Conservation (phyloP, 2,797 vertebrate genomes). For the Sebastes nivosus region DNA sequence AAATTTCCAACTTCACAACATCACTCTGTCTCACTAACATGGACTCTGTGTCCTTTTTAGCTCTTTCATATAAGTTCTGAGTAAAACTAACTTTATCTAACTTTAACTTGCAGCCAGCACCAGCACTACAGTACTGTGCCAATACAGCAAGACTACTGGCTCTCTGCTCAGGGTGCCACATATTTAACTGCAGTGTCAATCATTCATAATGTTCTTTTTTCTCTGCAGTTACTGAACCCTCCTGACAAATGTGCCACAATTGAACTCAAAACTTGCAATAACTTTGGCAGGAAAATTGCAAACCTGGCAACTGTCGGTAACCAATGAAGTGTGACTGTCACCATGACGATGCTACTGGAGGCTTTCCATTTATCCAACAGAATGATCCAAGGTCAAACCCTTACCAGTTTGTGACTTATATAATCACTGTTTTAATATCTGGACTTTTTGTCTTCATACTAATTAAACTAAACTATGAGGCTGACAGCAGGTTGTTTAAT, state of each 20-base stretch:
- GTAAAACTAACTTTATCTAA: neutral
- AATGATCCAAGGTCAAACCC: neutral
- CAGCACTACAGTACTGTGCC: neutral
- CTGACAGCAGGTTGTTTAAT: too few relatives aligned
- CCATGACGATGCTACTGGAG: neutral
- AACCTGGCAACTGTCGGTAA: slow-evolving; percentile 3
- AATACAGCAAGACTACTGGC: neutral
- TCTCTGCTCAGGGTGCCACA: neutral
- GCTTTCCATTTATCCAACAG: neutral
- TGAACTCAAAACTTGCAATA: neutral
- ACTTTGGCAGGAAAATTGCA: slow-evolving; percentile 1
- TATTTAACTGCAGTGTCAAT: slow-evolving; percentile 16
- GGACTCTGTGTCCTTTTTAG: neutral
- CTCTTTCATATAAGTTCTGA: neutral
- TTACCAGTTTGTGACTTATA: neutral
- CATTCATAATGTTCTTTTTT: neutral
- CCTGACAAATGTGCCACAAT: neutral
- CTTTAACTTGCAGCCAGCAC: neutral
- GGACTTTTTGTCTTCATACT: neutral
- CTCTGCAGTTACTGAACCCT: neutral
- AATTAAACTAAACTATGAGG: too few relatives aligned
- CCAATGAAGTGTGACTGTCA: neutral
- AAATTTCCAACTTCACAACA: neutral
- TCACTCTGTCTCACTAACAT: neutral
- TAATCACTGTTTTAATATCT: neutral